phyloP scores from a whole-genome alignment of 2,888 invertebrate species.

The Drosophila hawaiiensis region DNA sequence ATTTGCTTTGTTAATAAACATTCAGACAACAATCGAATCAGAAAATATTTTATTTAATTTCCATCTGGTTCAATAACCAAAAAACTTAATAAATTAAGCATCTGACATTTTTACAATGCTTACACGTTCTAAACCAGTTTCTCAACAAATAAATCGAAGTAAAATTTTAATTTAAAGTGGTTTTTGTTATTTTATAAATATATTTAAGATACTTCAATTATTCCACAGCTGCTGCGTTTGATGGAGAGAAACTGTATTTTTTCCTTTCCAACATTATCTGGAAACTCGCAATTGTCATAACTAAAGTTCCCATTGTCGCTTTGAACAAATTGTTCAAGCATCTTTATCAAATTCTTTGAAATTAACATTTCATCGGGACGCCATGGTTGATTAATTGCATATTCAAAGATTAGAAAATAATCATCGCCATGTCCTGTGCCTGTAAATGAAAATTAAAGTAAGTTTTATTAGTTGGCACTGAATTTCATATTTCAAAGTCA shows the following conservation, averaged over 20 bases:
- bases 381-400: neutral
- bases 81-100: neutral
- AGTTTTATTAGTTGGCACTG: no score
- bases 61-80: neutral
- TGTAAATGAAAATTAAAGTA: neutral
- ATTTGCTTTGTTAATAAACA: neutral
- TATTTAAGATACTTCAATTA: neutral
- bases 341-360: slow-evolving; percentile 67
- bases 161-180: neutral
- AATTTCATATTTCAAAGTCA: neutral
- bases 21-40: neutral
- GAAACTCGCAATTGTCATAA: slow-evolving; percentile 68
- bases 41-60: neutral
- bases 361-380: slow-evolving; percentile 55
- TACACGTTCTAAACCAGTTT: neutral
- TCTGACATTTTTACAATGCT: neutral
- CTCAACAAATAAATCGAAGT: neutral
- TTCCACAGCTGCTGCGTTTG: slow-evolving; percentile 47
- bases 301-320: slow-evolving; percentile 34
- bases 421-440: slow-evolving; percentile 80
- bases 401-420: slow-evolving; percentile 64
- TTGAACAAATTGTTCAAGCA: slow-evolving; percentile 69
- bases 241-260: slow-evolving; percentile 60
- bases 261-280: slow-evolving; percentile 50
- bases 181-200: no score